These are phyloP conservation scores for Anorthoa munda DNA, from an alignment of 2,888 invertebrate species.

Conservation along the genomic window DNA sequence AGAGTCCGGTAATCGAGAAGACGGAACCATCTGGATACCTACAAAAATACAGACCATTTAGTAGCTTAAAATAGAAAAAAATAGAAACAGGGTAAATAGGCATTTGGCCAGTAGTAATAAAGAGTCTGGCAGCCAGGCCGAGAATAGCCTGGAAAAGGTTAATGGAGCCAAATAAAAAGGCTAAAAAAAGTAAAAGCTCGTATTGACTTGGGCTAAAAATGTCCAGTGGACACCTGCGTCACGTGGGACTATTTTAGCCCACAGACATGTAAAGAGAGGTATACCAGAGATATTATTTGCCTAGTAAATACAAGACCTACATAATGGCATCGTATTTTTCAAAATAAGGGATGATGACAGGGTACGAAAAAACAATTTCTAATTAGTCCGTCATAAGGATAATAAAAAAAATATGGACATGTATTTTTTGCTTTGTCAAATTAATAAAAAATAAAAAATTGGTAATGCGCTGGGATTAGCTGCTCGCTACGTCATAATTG, in stretches of 20 bases:
- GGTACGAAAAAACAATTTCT: too few relatives aligned
- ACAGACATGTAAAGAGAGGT: neutral
- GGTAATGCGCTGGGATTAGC: too few relatives aligned
- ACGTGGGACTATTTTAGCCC: neutral
- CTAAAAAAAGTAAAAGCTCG: conserved; percentile 30
- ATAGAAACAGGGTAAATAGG: neutral
- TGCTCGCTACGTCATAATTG: too few relatives aligned
- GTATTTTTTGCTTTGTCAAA: too few relatives aligned
- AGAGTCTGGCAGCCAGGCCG: conserved; percentile 11
- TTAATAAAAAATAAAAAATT: too few relatives aligned
- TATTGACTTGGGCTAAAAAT: conserved; percentile 29
- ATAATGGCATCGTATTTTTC: neutral
- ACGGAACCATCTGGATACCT: neutral
- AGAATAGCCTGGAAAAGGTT: conserved; percentile 24
- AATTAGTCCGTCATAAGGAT: too few relatives aligned
- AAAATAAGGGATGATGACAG: neutral
- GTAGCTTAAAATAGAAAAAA: conserved; percentile 19
- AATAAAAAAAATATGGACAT: too few relatives aligned
- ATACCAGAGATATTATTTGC: neutral
- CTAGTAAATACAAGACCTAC: neutral
- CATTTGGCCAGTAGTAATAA: conserved; percentile 5
- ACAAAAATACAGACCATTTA: neutral
- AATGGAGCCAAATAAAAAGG: conserved; percentile 27
- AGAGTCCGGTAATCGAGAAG: neutral
- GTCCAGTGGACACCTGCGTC: conserved; percentile 16